Percentiles rank a stretch among this genome's conserved stretches.
Conservation (phyloP, 2,113 vertebrate genomes). For the Caloenas nicobarica region DNA sequence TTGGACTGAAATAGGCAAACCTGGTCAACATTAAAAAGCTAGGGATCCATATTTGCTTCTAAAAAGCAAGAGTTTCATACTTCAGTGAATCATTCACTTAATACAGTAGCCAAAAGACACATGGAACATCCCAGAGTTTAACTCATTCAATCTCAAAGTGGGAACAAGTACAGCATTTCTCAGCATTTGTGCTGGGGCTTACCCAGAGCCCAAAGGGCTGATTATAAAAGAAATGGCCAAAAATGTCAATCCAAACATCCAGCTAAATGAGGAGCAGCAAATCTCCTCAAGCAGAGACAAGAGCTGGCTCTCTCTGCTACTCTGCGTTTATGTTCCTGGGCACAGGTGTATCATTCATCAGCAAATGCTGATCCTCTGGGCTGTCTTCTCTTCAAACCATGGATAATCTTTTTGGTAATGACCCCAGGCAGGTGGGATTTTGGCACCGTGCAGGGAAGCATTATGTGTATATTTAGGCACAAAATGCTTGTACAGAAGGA, state of each 20-base stretch:
- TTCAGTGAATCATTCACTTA: slow-evolving; percentile 44
- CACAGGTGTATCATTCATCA: not conserved
- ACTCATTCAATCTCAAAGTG: not conserved
- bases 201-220: not conserved
- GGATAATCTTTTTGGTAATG: not conserved
- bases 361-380: not conserved
- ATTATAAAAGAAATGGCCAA: not conserved
- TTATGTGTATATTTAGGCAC: not conserved
- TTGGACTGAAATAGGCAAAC: slow-evolving; percentile 40
- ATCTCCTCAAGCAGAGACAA: not conserved
- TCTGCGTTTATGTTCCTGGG: not conserved
- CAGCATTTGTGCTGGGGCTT: not conserved
- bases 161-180: not conserved
- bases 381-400: not conserved
- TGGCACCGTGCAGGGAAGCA: not conserved
- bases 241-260: not conserved
- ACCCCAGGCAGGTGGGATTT: not conserved
- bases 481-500: not conserved
- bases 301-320: not conserved
- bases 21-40: slow-evolving; percentile 13
- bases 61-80: slow-evolving; percentile 40
- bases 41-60: not conserved
- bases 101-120: slow-evolving; percentile 23
- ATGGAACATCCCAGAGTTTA: not conserved
- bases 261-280: not conserved